phyloP scores from a whole-genome alignment of 2,113 vertebrate species.

The Fregetta grallaria region DNA sequence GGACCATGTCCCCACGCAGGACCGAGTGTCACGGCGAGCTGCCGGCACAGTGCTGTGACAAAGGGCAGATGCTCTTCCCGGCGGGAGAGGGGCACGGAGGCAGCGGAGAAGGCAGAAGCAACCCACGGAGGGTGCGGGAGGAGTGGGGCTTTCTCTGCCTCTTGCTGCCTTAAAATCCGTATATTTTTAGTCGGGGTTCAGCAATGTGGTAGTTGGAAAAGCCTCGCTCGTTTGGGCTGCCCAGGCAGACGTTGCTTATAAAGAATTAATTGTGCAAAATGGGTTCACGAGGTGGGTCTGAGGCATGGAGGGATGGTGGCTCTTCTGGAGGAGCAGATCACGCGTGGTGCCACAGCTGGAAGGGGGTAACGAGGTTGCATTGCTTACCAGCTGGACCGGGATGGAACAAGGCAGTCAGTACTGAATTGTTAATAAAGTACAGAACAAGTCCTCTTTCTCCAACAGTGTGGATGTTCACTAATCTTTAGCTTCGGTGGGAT shows the following conservation, averaged over 20 bases:
- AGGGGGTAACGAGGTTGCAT: not conserved
- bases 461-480: rapidly evolving
- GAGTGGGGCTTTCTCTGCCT: not conserved
- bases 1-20: not conserved
- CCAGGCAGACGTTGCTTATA: not conserved
- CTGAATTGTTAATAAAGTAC: rapidly evolving
- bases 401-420: not conserved
- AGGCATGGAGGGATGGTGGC: not conserved
- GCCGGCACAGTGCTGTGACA: not conserved
- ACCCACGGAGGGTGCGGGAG: not conserved
- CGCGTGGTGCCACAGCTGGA: not conserved
- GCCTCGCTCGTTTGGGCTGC: not conserved
- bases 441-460: not conserved
- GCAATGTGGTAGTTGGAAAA: rapidly evolving
- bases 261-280: not conserved
- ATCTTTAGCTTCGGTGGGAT: not conserved
- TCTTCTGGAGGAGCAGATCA: not conserved
- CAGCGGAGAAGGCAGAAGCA: not conserved
- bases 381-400: not conserved
- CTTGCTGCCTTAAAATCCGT: not conserved
- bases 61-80: not conserved
- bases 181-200: not conserved
- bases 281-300: rapidly evolving
- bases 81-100: rapidly evolving
- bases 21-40: not conserved